Conservation (phyloP, 2,888 invertebrate species). For the Vanessa cardui region DNA sequence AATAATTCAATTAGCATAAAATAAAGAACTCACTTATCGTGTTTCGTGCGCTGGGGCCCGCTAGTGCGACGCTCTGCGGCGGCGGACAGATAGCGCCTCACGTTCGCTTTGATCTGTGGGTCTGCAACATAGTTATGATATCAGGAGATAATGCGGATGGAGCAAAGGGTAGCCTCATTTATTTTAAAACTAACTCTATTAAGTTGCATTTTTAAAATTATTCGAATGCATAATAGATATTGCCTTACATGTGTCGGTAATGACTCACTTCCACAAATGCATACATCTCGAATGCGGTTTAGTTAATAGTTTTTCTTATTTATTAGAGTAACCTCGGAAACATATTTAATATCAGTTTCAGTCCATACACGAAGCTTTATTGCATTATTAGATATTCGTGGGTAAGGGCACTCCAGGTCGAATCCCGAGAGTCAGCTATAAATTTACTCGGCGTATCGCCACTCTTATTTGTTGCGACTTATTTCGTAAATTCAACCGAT, state of each 20-base stretch:
- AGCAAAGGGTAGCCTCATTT: background rate
- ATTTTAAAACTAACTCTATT: background rate
- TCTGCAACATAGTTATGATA: slow-evolving; percentile 81
- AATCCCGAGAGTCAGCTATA: slow-evolving; percentile 68
- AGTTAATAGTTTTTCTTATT: background rate
- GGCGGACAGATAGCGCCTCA: slow-evolving; percentile 87
- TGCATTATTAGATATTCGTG: slow-evolving; percentile 26
- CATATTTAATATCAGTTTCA: slow-evolving; percentile 11
- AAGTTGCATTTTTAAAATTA: no score
- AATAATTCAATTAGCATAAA: background rate
- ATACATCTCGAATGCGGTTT: no score
- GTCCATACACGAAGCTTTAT: slow-evolving; percentile 17
- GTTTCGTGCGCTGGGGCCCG: slow-evolving; percentile 60
- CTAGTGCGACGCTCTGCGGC: slow-evolving; percentile 71
- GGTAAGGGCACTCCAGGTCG: slow-evolving; percentile 42
- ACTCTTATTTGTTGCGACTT: slow-evolving; percentile 66
- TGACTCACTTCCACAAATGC: no score
- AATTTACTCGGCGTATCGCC: slow-evolving; percentile 64
- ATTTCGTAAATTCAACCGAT: slow-evolving; percentile 61
- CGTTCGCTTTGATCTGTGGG: slow-evolving; percentile 92
- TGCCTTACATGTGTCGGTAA: no score
- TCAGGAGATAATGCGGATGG: slow-evolving; percentile 10
- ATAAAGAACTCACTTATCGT: slow-evolving; percentile 68
- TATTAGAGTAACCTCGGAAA: background rate
- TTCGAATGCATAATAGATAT: no score